phyloP scores from a whole-genome alignment of 2,113 vertebrate species.

The Hiodon tergisus region DNA sequence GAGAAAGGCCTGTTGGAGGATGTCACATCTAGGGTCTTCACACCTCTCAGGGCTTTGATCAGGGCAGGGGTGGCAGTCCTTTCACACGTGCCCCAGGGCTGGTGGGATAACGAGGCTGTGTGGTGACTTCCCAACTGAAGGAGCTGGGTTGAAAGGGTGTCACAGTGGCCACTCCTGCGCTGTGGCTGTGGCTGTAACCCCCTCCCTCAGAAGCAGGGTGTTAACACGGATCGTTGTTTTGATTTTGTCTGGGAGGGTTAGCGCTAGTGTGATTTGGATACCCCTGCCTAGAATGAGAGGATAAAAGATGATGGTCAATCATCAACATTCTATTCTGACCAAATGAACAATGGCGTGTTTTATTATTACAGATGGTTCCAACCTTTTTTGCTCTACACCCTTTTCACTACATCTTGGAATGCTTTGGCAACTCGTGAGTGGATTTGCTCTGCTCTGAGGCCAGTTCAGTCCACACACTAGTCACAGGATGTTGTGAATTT shows the following conservation, averaged over 20 bases:
- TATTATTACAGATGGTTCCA: neutral
- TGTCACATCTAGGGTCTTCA: no score
- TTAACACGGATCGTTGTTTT: constrained; percentile 2
- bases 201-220: neutral
- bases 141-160: neutral
- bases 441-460: neutral
- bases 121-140: constrained; percentile 20
- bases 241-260: constrained; percentile 10
- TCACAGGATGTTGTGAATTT: neutral
- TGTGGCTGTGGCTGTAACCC: no score
- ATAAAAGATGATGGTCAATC: neutral
- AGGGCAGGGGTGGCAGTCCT: neutral
- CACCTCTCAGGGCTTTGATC: no score
- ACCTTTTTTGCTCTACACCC: neutral
- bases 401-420: neutral
- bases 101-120: neutral
- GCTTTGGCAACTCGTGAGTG: neutral
- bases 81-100: neutral
- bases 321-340: neutral
- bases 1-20: no score
- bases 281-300: neutral
- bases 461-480: neutral
- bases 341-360: constrained; percentile 10
- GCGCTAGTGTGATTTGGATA: constrained; percentile 4
- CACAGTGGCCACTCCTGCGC: neutral